Base-by-base conservation (phyloP, 1,140 invertebrate species). In the Heliconius eleuchia region DNA sequence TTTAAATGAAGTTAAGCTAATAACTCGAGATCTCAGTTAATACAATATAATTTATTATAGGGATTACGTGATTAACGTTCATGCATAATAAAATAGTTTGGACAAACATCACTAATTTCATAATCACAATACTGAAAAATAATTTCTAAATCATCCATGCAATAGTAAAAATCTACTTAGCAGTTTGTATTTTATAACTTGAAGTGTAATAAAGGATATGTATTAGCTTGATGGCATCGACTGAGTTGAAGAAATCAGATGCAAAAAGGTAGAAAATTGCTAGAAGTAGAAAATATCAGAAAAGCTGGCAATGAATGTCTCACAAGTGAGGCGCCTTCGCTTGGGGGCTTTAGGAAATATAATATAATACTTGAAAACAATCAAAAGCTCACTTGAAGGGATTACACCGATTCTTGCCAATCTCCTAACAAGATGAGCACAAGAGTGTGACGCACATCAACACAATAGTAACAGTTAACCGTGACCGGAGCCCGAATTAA, bases 301-400 rank as follows among this genome's bases (percentile, higher is more conserved):
- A 86, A 90, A 91, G 89, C 86, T 88, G 85, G 85, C 85, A 84
- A 88, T 88, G 76, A 90, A 83, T 88, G 93, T 93, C 90, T 91
- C 93, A 94, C 93, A 94, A 93, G 92, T 93, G 92, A 94, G 92
- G 93, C 93, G 93, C 93, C 93, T 91, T 93, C 86, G 88, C 80
- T 52, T 82, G 83, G 85, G 87, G 85, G 84, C 83, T 87, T 85
- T 74, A 86, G 76, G 83, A 85, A 84, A 85, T 81, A 85, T 80
- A 88, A 73, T 84, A 88, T 85, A 37, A 66, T 66, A 87, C 77
- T 87, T 86, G 82, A 86, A 82, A 84, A 83, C 85, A 82, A 84
- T 83, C 86, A 80, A 85, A 88, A 89, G 88, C 91, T 92, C 87
- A 91, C 89, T 91, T 90, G 90, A 88, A 90, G 89, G 85, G 86